phyloP scores from a whole-genome alignment of 92 coral and sea anemone genomes.

The Pocillopora meandrina region DNA sequence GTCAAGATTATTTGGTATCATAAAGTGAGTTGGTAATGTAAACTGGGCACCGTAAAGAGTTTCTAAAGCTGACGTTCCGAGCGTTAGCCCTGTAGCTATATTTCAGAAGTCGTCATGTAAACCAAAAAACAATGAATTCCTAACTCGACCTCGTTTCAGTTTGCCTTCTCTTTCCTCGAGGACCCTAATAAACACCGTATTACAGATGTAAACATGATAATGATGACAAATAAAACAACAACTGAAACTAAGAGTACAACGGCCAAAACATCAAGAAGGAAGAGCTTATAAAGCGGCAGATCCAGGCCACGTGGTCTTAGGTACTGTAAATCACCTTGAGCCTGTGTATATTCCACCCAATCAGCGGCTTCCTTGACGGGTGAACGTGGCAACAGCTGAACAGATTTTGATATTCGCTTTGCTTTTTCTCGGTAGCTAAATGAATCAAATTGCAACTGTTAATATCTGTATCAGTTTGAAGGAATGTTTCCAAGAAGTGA shows the following conservation, averaged over 20 bases:
- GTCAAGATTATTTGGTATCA: no score
- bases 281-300: slow-evolving; percentile 57
- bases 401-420: slow-evolving; percentile 24
- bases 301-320: slow-evolving; percentile 58
- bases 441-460: not conserved
- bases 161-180: slow-evolving; percentile 23
- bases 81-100: no score
- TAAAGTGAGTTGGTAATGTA: no score
- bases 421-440: slow-evolving; percentile 28
- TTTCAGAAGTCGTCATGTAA: no score
- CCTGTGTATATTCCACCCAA: slow-evolving; percentile 48
- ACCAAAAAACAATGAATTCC: no score
- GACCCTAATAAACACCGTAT: not conserved
- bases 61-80: no score
- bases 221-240: slow-evolving; percentile 18
- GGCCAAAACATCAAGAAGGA: slow-evolving; percentile 44
- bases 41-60: no score
- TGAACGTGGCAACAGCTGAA: slow-evolving; percentile 41
- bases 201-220: not conserved
- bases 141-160: not conserved
- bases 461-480: not conserved
- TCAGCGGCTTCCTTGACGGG: slow-evolving; percentile 63
- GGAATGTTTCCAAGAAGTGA: not conserved
- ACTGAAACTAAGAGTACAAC: slow-evolving; percentile 11
- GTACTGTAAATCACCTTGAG: slow-evolving; percentile 45